phyloP scores from a whole-genome alignment of 1,140 invertebrate genomes.

The Lasioglossum baleicum region DNA sequence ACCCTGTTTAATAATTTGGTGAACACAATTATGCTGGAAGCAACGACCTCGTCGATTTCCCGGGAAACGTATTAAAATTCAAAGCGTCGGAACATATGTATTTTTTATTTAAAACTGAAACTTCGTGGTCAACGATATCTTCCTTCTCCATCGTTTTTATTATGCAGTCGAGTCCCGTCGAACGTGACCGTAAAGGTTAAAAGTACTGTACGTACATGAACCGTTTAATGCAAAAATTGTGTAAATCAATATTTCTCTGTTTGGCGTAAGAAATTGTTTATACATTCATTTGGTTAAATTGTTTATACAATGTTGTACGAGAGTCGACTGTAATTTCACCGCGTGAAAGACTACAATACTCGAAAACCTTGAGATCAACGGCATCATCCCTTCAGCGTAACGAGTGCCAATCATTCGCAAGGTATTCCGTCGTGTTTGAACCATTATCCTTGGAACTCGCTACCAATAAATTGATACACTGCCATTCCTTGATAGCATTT shows the following conservation, averaged over 20 bases:
- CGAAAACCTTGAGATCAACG: not conserved
- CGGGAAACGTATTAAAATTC: not conserved
- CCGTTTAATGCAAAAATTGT: no score
- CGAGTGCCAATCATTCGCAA: not conserved
- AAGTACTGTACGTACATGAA: no score
- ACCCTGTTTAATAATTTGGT: not conserved
- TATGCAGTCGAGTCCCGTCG: no score
- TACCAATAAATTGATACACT: conserved; percentile 1
- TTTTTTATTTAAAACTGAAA: not conserved
- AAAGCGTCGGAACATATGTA: not conserved
- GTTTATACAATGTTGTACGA: no score
- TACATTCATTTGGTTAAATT: no score
- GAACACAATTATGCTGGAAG: not conserved
- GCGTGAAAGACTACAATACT: not conserved
- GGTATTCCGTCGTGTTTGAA: conserved; percentile 10
- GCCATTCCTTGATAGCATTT: not conserved
- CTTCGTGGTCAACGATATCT: not conserved
- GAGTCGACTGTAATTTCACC: not conserved
- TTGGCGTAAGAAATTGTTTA: no score
- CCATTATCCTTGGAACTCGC: conserved; percentile 1
- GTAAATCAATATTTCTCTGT: no score
- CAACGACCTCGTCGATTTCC: not conserved
- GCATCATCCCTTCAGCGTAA: not conserved
- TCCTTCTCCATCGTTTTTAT: no score
- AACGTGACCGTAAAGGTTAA: no score